These are phyloP conservation scores for Troides aeacus DNA, from an alignment of 2,888 invertebrate species.

Conservation along the genomic window DNA sequence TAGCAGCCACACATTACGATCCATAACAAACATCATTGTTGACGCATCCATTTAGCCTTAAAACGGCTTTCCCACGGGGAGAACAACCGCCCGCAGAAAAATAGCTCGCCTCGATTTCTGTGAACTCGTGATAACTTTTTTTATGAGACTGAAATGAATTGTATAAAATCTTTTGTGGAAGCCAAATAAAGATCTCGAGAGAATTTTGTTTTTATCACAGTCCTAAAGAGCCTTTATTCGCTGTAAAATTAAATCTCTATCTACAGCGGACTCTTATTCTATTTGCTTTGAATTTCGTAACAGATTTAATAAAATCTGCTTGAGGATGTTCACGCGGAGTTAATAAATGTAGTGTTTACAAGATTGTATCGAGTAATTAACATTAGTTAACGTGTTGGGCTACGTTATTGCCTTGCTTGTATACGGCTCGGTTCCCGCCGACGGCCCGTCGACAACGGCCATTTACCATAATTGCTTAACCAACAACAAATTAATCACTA, in stretches of 20 bases:
- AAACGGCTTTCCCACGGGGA: slow-evolving; percentile 64
- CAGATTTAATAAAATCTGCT: slow-evolving; percentile 22
- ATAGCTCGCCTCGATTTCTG: slow-evolving; percentile 68
- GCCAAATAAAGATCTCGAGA: slow-evolving; percentile 66
- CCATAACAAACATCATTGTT: slow-evolving; percentile 42
- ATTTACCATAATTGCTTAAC: slow-evolving; percentile 66
- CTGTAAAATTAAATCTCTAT: slow-evolving; percentile 58
- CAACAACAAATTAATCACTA: slow-evolving; percentile 70
- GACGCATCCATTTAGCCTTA: slow-evolving; percentile 47
- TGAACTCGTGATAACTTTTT: slow-evolving; percentile 74
- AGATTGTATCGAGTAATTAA: slow-evolving; percentile 64
- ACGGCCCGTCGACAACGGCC: slow-evolving; percentile 49
- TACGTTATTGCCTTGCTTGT: slow-evolving; percentile 50
- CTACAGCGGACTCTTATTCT: slow-evolving; percentile 43
- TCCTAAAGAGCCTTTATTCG: slow-evolving; percentile 59
- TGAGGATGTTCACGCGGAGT: slow-evolving; percentile 9
- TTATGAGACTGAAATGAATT: slow-evolving; percentile 75
- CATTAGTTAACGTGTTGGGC: slow-evolving; percentile 63
- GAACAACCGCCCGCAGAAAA: slow-evolving; percentile 63
- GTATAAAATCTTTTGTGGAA: slow-evolving; percentile 73
- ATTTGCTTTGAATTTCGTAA: slow-evolving; percentile 30
- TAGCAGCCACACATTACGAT: too few species aligned
- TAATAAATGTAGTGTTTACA: slow-evolving; percentile 47
- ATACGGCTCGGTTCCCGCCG: slow-evolving; percentile 51
- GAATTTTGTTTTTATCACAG: slow-evolving; percentile 65